Evolutionary conservation across 2,113 vertebrate species (phyloP), one percentile per base, ranked within the genome.

Genomic region (Willisornis vidua): DNA sequence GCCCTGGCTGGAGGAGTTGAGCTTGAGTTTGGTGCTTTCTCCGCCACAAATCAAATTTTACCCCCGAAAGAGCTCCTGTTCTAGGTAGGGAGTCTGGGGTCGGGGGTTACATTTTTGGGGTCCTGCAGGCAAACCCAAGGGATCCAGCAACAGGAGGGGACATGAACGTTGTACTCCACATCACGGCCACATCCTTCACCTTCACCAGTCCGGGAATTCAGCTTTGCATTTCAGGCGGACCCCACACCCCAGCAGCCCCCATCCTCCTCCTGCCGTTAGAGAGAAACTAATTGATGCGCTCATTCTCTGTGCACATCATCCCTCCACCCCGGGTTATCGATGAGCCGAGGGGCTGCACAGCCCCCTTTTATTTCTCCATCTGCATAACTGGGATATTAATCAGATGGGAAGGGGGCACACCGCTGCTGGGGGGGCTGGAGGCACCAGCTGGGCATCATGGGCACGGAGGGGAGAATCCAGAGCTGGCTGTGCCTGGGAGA

Each of bases 391-490:
- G 80, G 83, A 20, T 23, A 6, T 15, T 37, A 85, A 45, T 67
- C 4, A 19, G 57, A 3, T 0, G 14, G 10, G 18, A 3, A 19
- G 10, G 6, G 72, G 14, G 24, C 19, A 19, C 62, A 37, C 19
- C 2, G 1, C 55, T 66, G 87, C 80, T 10, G 6, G 17, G 33
- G 76, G 49, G 61, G 15, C 58, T 31, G 52, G 46, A 45, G 76
- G 29, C 65, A 45, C 10, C 0, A 6, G 29, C 55, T 75, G 67
- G 70, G 26, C 51, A 59, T 9, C 1, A 0, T 0, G 1, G 39
- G 29, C 29, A 26, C 0, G 3, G 39, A 71, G n/a, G 31, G 62
- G 23, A 43, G 41, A 11, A 20, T 3, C 74, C 37, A 1, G 90
- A 35, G 43, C 79, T 1, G 48, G 45, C 71, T 7, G 10, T 52